Evolutionary conservation across 1,140 invertebrate genomes (phyloP), one percentile per base, ranked within the genome.

Genomic region (Orchesella cincta): DNA sequence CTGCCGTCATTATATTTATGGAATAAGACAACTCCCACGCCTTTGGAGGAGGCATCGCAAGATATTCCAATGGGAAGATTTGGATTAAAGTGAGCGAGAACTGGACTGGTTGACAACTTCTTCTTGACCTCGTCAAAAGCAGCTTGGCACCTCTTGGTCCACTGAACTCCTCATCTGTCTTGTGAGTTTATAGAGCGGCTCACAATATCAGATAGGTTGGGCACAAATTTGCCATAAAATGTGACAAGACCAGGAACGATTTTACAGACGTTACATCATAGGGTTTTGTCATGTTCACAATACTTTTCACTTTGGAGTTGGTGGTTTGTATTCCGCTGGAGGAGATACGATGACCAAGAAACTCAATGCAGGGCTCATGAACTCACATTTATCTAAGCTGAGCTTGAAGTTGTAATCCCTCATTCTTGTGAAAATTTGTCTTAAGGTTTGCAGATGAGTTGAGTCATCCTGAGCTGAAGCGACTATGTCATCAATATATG

Each of bases 291-390:
- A 84, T 72, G 28, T 84, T 80, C 62, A 71, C 35, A 0, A 86
- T 84, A 29, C 84, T 85, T 29, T 77, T 73, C 18, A 85, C 73
- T 76, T 86, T 86, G 8, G 75, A 78, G 2, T 81, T 81, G 78
- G 86, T 85, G 39, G 84, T 78, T 67, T 79, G 78, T 5, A 87
- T 76, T 5, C 86, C 86, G 18, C 84, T 76, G 31, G 62, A 67
- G 28, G 81, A 79, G 1, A 88, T 79, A 23, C 84, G 81, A 70
- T 85, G 83, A 3, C 86, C 86, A 18, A 86, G 74, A 81, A 85
- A 86, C 67, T 81, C 83, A 0, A 86, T 75, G 76, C 80, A 78
- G 71, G 62, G 72, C 36, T 79, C 54, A 77, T 75, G 79, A 86
- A 83, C n/a, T 80, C 34, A 81, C 85, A 84, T 81, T 86, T 88